Evolutionary conservation across 2,797 vertebrate species (phyloP).

Genomic region (Pipistrellus kuhlii): DNA sequence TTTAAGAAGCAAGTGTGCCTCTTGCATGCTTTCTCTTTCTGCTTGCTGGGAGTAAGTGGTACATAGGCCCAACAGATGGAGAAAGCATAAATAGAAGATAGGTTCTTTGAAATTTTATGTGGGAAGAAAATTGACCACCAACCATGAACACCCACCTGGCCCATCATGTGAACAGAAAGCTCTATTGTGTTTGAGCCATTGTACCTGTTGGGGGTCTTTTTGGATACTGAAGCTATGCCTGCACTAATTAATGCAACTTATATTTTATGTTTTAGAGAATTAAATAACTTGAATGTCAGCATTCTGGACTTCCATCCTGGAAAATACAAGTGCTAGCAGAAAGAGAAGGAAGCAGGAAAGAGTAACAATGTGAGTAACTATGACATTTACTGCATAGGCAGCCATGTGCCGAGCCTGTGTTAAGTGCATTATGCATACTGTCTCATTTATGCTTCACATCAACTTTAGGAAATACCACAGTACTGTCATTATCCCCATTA

Average conservation of each 20-base stretch:
- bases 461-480: background rate
- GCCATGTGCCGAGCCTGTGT: background rate
- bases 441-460: background rate
- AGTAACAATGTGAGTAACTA: background rate
- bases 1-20: background rate
- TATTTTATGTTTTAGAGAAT: background rate
- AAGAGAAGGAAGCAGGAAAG: background rate
- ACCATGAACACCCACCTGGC: background rate
- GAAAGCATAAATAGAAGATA: background rate
- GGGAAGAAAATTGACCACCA: background rate
- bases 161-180: background rate
- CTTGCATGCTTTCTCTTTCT: background rate
- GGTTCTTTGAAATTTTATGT: background rate
- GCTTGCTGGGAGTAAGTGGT: background rate
- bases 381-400: background rate
- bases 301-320: background rate
- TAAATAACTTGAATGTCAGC: background rate
- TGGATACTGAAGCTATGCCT: background rate
- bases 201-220: background rate
- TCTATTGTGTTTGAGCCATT: background rate
- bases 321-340: background rate
- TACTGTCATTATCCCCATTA: background rate
- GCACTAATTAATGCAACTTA: background rate
- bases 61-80: background rate
- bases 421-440: background rate